A percentile compares a stretch with the other conserved stretches of the same genome.
Conservation (phyloP, 2,888 invertebrate species). For the Drosophila incognita region DNA sequence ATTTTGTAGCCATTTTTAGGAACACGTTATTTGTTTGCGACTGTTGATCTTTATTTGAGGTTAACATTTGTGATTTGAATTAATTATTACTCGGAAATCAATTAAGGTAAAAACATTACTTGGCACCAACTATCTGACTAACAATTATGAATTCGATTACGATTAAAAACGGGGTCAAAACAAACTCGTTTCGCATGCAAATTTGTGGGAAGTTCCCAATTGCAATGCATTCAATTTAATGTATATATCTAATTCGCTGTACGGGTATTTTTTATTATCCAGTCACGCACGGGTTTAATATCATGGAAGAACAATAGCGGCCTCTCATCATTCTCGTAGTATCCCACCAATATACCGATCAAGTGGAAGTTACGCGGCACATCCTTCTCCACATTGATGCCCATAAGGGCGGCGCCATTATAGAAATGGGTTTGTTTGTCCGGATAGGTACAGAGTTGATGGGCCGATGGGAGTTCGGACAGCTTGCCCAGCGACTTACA, state of each 20-base stretch:
- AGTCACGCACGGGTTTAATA: constrained; percentile 44
- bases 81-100: not conserved
- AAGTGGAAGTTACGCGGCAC: constrained; percentile 57
- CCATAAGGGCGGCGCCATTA: constrained; percentile 51
- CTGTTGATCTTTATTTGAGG: not conserved
- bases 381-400: constrained; percentile 49
- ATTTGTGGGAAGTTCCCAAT: not conserved
- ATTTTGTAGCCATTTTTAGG: not conserved
- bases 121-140: not conserved
- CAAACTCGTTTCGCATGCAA: not conserved
- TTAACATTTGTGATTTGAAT: not conserved
- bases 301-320: constrained; percentile 52
- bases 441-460: not conserved
- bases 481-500: constrained; percentile 29
- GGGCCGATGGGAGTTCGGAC: constrained; percentile 26
- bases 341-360: constrained; percentile 38
- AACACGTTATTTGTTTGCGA: not conserved
- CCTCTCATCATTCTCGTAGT: not conserved
- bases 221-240: not conserved
- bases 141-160: not conserved
- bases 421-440: constrained; percentile 43
- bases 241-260: not conserved
- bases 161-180: not conserved
- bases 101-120: not conserved
- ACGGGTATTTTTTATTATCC: constrained; percentile 45